Evolutionary conservation across 2,888 invertebrate species (phyloP).

Genomic region (Sicus ferrugineus): DNA sequence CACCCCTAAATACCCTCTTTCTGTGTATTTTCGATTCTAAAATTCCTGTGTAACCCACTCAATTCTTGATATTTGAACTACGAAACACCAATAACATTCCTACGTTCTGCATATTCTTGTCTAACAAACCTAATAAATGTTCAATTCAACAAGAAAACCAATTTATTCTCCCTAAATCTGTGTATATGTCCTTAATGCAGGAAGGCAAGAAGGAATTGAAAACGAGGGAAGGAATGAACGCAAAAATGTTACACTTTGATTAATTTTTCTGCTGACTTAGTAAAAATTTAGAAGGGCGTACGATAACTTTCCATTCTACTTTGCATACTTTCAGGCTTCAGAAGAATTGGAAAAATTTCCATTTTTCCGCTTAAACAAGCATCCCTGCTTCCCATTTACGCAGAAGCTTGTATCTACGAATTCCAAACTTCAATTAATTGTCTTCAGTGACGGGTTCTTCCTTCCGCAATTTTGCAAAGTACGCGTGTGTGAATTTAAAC

Average conservation of each 20-base stretch:
- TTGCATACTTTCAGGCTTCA: conserved; percentile 45
- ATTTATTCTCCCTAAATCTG: no score
- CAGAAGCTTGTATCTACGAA: conserved; percentile 20
- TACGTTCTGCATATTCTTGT: no score
- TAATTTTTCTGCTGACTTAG: conserved; percentile 49
- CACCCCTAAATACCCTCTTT: no score
- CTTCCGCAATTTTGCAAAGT: no score
- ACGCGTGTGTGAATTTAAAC: conserved; percentile 54
- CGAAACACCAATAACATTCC: no score
- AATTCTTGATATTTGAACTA: no score
- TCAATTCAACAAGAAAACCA: background rate
- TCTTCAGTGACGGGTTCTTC: background rate
- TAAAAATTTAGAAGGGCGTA: no score
- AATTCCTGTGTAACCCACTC: no score
- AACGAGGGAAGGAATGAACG: background rate
- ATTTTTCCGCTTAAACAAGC: conserved; percentile 17
- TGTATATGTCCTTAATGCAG: background rate
- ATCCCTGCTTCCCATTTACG: no score
- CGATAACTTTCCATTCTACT: conserved; percentile 8
- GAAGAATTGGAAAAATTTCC: conserved; percentile 40
- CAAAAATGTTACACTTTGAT: conserved; percentile 13
- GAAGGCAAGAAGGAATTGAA: background rate
- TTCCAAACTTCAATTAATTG: conserved; percentile 56
- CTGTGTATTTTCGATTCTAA: no score
- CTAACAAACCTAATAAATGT: background rate